A percentile compares a stretch with the other conserved stretches of the same genome.
phyloP scores from a whole-genome alignment of 2,888 invertebrate species.

The Torymus tubicola region DNA sequence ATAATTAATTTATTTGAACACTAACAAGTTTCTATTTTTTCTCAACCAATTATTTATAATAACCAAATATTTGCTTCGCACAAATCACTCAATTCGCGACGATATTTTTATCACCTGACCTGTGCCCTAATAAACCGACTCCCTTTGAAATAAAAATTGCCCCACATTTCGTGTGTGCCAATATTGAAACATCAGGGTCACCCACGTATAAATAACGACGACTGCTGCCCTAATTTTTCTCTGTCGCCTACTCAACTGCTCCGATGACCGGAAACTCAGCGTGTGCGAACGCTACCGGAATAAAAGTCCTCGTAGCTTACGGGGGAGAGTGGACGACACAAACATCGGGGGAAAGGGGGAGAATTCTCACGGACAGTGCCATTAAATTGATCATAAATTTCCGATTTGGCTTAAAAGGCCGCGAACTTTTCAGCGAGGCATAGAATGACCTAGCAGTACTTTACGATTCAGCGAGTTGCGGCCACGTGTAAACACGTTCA shows the following conservation, averaged over 20 bases:
- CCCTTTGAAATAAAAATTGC: not conserved
- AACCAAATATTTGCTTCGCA: too few relatives aligned
- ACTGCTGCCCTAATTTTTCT: conserved; percentile 15
- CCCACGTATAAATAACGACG: not conserved
- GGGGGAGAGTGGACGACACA: not conserved
- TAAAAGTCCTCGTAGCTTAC: not conserved
- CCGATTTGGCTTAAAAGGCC: conserved; percentile 31
- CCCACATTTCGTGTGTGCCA: not conserved
- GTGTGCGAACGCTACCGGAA: conserved; percentile 4
- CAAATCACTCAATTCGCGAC: too few relatives aligned
- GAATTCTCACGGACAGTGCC: conserved; percentile 9
- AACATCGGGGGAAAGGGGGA: not conserved
- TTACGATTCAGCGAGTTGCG: not conserved
- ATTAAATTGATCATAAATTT: conserved; percentile 53
- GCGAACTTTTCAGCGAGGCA: not conserved
- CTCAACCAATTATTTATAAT: too few relatives aligned
- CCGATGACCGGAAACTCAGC: conserved; percentile 22
- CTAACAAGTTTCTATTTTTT: too few relatives aligned
- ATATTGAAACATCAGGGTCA: not conserved
- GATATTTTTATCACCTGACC: too few relatives aligned
- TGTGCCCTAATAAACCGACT: too few relatives aligned
- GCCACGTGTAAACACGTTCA: conserved; percentile 29
- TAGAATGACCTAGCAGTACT: not conserved
- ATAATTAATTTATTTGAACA: too few relatives aligned
- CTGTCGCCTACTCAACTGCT: not conserved